A percentile compares a stretch with the other conserved stretches of the same genome.
Conservation (phyloP, 2,888 invertebrate species). For the Metacarcinus magister region DNA sequence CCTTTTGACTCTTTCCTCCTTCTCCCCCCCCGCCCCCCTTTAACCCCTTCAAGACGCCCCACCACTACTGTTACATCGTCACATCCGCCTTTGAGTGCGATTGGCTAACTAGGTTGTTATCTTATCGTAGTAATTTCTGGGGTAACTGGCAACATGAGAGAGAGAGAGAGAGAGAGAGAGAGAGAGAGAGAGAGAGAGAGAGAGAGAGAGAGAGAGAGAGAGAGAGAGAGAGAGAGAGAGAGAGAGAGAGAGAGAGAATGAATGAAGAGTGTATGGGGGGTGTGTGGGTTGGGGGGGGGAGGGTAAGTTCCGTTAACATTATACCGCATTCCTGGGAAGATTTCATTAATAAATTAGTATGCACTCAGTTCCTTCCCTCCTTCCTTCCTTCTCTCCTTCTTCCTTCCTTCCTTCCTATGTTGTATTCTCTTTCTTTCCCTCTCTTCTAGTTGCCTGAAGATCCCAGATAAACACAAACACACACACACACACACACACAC, state of each 20-base stretch:
- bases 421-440: neutral
- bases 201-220: slow-evolving; percentile 22
- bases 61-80: no score
- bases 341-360: slow-evolving; percentile 20
- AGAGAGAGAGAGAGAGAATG: slow-evolving; percentile 3
- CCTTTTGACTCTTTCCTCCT: no score
- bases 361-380: neutral
- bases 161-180: no score
- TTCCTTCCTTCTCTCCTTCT: neutral
- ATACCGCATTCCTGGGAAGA: neutral
- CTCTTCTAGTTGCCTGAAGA: no score
- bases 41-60: no score
- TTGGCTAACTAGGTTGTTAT: neutral
- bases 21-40: no score
- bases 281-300: no score
- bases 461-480: no score
- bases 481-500: no score
- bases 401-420: neutral
- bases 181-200: slow-evolving; percentile 17
- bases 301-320: neutral
- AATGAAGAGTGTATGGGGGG: neutral
- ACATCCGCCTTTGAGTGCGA: no score
- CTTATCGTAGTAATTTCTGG: no score
- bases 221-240: slow-evolving; percentile 26
- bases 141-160: no score